phyloP scores from a whole-genome alignment of 2,113 vertebrate species.

The Cephalophus harveyi region DNA sequence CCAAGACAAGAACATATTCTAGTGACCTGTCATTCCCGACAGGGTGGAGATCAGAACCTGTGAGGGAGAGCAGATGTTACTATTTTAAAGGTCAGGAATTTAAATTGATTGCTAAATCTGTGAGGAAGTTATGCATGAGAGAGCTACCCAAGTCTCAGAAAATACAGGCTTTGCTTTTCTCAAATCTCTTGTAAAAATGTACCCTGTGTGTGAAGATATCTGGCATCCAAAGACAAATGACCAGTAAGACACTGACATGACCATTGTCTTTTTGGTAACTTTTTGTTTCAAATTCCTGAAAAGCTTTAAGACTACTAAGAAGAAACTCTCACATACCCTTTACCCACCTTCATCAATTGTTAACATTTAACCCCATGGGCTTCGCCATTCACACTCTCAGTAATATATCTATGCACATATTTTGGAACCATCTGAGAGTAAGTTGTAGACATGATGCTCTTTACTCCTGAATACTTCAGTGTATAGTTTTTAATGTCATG shows the following conservation, averaged over 20 bases:
- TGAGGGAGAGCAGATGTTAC: background rate
- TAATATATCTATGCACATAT: background rate
- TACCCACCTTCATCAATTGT: background rate
- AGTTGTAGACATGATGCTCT: background rate
- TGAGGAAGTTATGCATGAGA: background rate
- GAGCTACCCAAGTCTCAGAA: background rate
- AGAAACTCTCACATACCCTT: background rate
- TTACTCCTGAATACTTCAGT: background rate
- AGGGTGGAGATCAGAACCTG: background rate
- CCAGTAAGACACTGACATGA: background rate
- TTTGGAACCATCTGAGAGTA: background rate
- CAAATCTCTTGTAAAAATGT: background rate
- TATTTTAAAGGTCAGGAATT: background rate
- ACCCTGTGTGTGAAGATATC: background rate
- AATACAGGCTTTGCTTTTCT: background rate
- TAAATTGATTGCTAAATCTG: background rate
- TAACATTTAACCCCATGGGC: background rate
- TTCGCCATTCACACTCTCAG: background rate
- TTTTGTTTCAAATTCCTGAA: background rate
- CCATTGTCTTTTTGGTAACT: background rate
- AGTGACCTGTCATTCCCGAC: background rate
- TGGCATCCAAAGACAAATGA: background rate
- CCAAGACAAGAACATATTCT: background rate
- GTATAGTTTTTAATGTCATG: background rate
- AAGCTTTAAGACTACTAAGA: background rate